Evolutionary conservation across 2,888 invertebrate genomes (phyloP).

Genomic region (Eilema griseolum): DNA sequence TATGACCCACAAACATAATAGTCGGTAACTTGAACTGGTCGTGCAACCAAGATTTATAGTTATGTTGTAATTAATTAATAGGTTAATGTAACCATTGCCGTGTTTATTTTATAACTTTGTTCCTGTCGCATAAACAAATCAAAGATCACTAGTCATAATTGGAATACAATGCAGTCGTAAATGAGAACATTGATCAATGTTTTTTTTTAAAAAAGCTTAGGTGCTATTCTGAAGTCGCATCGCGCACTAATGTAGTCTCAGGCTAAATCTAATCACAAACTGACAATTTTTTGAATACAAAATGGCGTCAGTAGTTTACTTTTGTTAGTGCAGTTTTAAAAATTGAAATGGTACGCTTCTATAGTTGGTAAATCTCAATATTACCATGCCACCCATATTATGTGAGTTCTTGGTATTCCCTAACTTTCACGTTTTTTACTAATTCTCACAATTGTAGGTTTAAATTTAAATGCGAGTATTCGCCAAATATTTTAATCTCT

Average conservation of each 20-base stretch:
- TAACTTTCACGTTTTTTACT: not conserved
- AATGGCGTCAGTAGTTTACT: not conserved
- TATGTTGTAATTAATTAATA: conserved; percentile 1
- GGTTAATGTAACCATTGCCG: conserved; percentile 4
- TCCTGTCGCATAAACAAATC: conserved; percentile 1
- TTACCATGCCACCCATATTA: not conserved
- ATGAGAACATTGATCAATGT: not conserved
- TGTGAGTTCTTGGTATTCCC: not conserved
- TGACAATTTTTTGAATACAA: not conserved
- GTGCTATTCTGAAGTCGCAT: not conserved
- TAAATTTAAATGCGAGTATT: not conserved
- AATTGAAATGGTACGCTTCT: not conserved
- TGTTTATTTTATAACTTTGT: not conserved
- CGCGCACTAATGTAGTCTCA: not conserved
- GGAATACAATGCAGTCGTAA: not conserved
- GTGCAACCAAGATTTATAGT: not conserved
- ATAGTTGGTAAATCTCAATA: not conserved
- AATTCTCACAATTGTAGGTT: not conserved
- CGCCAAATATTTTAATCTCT: too few species aligned
- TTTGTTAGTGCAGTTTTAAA: not conserved
- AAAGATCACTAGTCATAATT: not conserved
- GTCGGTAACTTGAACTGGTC: not conserved
- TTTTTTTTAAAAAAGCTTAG: too few species aligned
- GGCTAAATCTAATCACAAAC: not conserved
- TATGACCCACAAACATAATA: not conserved